Evolutionary conservation across 1,140 invertebrate genomes (phyloP).

Genomic region (Magallana ariakensis): DNA sequence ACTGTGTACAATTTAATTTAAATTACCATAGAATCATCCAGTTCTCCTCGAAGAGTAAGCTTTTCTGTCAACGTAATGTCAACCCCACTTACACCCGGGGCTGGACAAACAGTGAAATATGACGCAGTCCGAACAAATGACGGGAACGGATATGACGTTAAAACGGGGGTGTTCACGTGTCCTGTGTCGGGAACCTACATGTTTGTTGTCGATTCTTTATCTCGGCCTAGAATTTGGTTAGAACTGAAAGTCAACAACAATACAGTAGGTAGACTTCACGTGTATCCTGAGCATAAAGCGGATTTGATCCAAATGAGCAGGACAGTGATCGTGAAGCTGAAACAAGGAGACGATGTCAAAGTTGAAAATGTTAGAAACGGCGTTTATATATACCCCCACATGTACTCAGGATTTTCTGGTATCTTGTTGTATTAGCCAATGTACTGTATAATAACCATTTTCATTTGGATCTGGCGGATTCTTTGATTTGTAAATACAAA

Average conservation of each 20-base stretch:
- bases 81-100: not conserved
- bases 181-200: not conserved
- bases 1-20: too few species aligned
- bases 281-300: not conserved
- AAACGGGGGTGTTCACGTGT: not conserved
- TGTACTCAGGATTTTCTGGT: not conserved
- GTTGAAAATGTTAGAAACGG: not conserved
- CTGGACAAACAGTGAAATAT: not conserved
- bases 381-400: not conserved
- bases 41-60: not conserved
- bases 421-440: not conserved
- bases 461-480: too few species aligned
- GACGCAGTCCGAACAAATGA: not conserved
- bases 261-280: not conserved
- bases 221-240: not conserved
- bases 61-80: not conserved
- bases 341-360: not conserved
- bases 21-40: too few species aligned
- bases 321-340: not conserved
- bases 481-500: too few species aligned
- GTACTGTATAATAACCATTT: too few species aligned
- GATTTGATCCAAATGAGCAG: not conserved
- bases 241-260: not conserved
- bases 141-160: not conserved
- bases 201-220: not conserved